These are phyloP conservation scores for Phenganax stokvisi DNA, from an alignment of 92 coral and sea anemone species.

Conservation along the genomic window DNA sequence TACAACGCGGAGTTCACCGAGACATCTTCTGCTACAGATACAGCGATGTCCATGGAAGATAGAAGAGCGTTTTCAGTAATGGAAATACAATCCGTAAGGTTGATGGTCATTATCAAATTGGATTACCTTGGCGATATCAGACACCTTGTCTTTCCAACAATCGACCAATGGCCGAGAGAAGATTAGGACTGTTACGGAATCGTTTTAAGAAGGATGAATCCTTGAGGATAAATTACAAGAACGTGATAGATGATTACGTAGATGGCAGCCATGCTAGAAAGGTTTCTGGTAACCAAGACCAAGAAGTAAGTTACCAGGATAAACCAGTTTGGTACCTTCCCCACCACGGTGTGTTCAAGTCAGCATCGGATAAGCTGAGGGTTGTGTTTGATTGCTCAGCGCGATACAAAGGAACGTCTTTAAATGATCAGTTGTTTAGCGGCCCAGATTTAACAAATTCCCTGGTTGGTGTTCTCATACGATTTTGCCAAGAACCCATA, in stretches of 20 bases:
- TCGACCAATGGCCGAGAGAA: slow-evolving; percentile 1
- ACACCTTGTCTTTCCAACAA: slow-evolving; percentile 22
- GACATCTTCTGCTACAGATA: slow-evolving; percentile 14
- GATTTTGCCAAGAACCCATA: slow-evolving; percentile 18
- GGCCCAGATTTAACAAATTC: slow-evolving; percentile 36
- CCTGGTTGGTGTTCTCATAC: slow-evolving; percentile 30
- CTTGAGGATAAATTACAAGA: neutral
- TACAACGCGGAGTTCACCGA: neutral
- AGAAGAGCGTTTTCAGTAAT: slow-evolving; percentile 9
- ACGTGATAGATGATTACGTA: slow-evolving; percentile 33
- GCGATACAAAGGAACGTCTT: neutral
- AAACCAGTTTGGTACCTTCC: slow-evolving; percentile 23
- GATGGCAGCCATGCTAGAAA: slow-evolving; percentile 15
- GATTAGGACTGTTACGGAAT: neutral
- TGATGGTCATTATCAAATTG: slow-evolving; percentile 29
- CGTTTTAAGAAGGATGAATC: slow-evolving; percentile 1
- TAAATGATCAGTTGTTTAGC: slow-evolving; percentile 23
- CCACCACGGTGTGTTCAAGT: too few relatives aligned
- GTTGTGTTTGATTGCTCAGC: too few relatives aligned
- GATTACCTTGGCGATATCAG: slow-evolving; percentile 19
- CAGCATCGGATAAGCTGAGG: too few relatives aligned
- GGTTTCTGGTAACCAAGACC: neutral
- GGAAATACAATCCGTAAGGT: neutral
- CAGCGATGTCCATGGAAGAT: slow-evolving; percentile 32
- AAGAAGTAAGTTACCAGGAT: neutral